These are phyloP conservation scores for Phataginus tetradactyla DNA, from an alignment of 2,797 vertebrate genomes.

Conservation along the genomic window DNA sequence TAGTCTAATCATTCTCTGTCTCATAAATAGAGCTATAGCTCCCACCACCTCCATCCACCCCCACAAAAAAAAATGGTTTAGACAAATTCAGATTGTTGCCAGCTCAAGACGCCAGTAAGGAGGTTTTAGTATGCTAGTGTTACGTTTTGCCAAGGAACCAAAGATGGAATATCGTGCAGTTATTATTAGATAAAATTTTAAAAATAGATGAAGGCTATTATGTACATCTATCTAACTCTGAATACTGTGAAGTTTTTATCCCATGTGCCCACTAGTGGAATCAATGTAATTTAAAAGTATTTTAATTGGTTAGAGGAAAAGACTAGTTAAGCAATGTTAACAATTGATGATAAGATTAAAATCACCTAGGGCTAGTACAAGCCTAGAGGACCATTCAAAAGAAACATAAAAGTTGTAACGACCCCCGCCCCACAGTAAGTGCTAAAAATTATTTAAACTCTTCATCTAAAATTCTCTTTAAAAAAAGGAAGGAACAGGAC, in stretches of 20 bases:
- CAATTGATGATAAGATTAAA: constrained; percentile 8
- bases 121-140: not conserved
- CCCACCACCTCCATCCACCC: not conserved
- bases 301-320: not conserved
- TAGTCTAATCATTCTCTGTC: not conserved
- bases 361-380: not conserved
- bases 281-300: constrained; percentile 1
- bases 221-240: not conserved
- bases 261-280: not conserved
- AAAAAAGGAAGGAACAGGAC: not conserved
- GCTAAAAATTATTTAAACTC: not conserved
- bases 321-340: not conserved
- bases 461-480: not conserved
- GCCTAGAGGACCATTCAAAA: not conserved
- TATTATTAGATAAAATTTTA: not conserved
- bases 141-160: not conserved
- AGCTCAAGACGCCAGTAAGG: not conserved
- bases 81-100: constrained; percentile 6
- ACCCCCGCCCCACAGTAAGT: not conserved
- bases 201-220: not conserved
- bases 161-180: not conserved
- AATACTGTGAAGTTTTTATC: not conserved
- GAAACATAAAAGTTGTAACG: not conserved
- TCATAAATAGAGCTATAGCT: not conserved
- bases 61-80: not conserved